Evolutionary conservation across 2,888 invertebrate genomes (phyloP).

Genomic region (Lepidochrysops patricia): DNA sequence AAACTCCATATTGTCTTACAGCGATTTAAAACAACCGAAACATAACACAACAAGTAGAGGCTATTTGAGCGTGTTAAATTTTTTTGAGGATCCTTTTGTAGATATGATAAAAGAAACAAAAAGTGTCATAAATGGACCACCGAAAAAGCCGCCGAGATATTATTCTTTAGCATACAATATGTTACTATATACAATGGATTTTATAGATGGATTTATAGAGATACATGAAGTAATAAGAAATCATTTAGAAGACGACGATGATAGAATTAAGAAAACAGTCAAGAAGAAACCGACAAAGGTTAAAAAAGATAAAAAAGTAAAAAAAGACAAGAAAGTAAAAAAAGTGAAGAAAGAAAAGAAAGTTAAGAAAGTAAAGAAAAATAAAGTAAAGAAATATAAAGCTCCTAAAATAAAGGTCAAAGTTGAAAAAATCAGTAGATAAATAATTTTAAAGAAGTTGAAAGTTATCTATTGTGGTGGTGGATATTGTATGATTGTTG

Average conservation of each 20-base stretch:
- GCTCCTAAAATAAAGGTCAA: neutral
- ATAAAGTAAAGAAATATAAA: neutral
- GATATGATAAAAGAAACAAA: conserved; percentile 38
- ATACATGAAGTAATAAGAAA: conserved; percentile 39
- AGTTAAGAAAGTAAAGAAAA: neutral
- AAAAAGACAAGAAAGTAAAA: conserved; percentile 13
- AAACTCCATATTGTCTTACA: neutral
- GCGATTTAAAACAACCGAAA: conserved; percentile 6
- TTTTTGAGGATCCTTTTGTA: conserved; percentile 37
- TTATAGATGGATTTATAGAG: conserved; percentile 46
- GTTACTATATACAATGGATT: conserved; percentile 46
- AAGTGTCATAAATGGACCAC: conserved; percentile 35
- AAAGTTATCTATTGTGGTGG: neutral
- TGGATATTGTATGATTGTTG: neutral
- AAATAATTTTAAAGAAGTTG: neutral
- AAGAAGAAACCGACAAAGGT: conserved; percentile 21
- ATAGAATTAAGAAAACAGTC: conserved; percentile 26
- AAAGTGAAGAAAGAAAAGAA: conserved; percentile 8
- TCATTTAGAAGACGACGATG: conserved; percentile 25
- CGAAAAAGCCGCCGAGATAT: conserved; percentile 42
- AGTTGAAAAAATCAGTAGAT: neutral
- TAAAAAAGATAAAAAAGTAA: conserved; percentile 16
- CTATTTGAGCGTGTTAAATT: conserved; percentile 34
- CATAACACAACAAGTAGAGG: conserved; percentile 25
- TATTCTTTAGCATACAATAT: conserved; percentile 47